These are phyloP conservation scores for Chelonia mydas DNA, from an alignment of 2,797 vertebrate genomes.

Conservation along the genomic window DNA sequence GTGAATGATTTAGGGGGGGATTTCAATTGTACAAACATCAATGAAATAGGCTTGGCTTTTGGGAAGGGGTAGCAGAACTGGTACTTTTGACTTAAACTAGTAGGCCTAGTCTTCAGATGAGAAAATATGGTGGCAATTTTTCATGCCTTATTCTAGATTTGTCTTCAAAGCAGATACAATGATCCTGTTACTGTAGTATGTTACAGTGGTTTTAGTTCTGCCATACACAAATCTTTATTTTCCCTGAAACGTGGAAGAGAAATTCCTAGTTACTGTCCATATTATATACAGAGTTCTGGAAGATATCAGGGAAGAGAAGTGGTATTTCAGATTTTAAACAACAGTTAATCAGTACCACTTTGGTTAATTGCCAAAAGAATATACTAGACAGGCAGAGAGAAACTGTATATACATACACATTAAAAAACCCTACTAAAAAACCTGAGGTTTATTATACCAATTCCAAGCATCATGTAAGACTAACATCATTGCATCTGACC, in stretches of 20 bases:
- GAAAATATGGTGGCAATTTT: background rate
- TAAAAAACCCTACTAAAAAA: background rate
- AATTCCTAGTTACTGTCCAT: background rate
- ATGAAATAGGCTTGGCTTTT: background rate
- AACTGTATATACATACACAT: background rate
- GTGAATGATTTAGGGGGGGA: background rate
- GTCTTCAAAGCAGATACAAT: background rate
- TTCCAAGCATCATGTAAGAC: background rate
- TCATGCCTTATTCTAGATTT: background rate
- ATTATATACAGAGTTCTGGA: background rate
- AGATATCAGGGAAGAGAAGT: background rate
- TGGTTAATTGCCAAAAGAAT: background rate
- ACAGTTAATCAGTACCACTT: background rate
- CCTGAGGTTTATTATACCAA: background rate
- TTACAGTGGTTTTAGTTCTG: background rate
- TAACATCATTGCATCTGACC: conserved; percentile 1
- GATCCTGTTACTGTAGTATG: background rate
- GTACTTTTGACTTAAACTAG: background rate
- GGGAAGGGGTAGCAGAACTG: background rate
- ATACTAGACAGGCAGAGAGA: background rate
- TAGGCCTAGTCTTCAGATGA: background rate
- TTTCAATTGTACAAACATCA: conserved; percentile 1
- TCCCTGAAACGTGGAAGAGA: background rate
- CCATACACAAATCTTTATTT: background rate
- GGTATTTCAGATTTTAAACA: background rate